These are phyloP conservation scores for Trichogramma dendrolimi DNA, from an alignment of 2,888 invertebrate species.

Conservation along the genomic window DNA sequence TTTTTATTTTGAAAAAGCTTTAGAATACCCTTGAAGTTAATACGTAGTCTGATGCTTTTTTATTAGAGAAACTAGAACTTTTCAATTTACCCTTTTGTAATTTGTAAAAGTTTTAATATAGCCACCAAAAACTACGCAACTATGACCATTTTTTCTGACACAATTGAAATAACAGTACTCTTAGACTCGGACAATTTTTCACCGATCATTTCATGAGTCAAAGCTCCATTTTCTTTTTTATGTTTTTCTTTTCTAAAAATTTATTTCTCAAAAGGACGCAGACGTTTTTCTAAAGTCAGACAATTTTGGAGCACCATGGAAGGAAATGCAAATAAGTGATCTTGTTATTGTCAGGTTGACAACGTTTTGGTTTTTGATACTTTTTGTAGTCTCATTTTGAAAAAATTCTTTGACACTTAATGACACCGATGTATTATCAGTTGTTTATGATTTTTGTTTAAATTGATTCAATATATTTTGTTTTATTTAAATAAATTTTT, in stretches of 20 bases:
- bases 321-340: constrained; percentile 43
- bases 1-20: constrained; percentile 1
- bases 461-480: background rate
- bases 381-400: constrained; percentile 16
- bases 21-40: too few relatives aligned
- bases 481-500: constrained; percentile 14
- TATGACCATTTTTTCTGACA: too few relatives aligned
- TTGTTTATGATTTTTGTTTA: constrained; percentile 2
- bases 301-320: constrained; percentile 52
- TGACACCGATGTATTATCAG: background rate
- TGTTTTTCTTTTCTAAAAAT: constrained; percentile 22
- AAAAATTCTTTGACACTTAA: background rate
- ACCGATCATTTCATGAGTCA: constrained; percentile 15
- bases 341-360: constrained; percentile 17
- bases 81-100: too few relatives aligned
- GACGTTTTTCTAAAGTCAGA: constrained; percentile 50
- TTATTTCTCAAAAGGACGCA: constrained; percentile 46
- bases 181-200: constrained; percentile 22
- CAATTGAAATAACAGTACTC: background rate
- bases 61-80: too few relatives aligned
- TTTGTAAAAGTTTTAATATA: too few relatives aligned
- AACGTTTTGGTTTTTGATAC: constrained; percentile 22
- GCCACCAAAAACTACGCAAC: too few relatives aligned
- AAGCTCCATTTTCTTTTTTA: constrained; percentile 14
- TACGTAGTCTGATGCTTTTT: too few relatives aligned